Base-by-base conservation (phyloP, 2,797 vertebrate genomes). In the Carduelis carduelis region DNA sequence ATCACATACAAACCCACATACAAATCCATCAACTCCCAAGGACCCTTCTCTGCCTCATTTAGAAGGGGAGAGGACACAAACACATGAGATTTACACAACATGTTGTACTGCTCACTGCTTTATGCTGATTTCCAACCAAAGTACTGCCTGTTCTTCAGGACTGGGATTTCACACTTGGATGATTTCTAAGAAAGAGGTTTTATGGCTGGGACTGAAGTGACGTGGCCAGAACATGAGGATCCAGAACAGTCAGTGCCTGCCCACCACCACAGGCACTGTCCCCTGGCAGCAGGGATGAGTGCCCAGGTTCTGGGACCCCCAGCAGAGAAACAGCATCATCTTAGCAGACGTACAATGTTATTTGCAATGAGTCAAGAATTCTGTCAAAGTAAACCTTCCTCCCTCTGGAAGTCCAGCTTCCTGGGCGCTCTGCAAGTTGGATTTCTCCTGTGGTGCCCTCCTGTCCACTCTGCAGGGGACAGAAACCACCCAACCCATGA, bases 171-270 rank as follows among this genome's bases (percentile, higher is more conserved):
- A 88, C 80, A 77, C 56, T 41, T 2, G 0, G 11, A 83, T 11
- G 63, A 66, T 76, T 95, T 90, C 70, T 72, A 70, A 82, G 56
- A 57, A 92, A 28, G 69, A 69, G 12, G 7, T 57, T 93, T 94
- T 50, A 77, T 1, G 7, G 79, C 57, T 81, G 85, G 76, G 79
- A 74, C 24, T 1, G 0, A 59, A 34, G 35, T 3, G 43, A 68
- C 0, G 2, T 46, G 68, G 65, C 11, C 59, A 2, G 1, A 41
- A 76, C 34, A 14, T 23, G 26, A 46, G 61, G 68, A 59, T 2
- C 2, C 1, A 0, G 49, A 16, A 60, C 7, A 6, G 21, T 8
- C 0, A 0, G 74, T 0, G 14, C 41, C 70, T 22, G 17, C 46
- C 35, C 1, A 0, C 22, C 12, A 35, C 1, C 1, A 68, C 63